Evolutionary conservation across 2,113 vertebrate species (phyloP), one percentile per base, ranked within the genome.

Genomic region (Rafetus swinhoei): DNA sequence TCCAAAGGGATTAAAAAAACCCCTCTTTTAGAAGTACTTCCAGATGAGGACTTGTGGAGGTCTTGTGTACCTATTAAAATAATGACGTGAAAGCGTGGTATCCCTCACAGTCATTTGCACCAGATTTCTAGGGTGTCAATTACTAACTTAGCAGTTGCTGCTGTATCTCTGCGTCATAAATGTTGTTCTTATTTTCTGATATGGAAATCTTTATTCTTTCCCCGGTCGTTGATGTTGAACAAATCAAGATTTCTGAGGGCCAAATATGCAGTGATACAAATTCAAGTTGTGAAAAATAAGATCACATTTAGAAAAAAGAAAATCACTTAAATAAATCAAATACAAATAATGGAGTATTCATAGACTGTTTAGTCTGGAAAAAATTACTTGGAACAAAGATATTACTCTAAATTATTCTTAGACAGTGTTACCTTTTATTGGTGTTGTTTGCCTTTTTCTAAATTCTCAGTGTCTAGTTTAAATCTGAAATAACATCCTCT

Each of bases 61-160:
- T 82, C 86, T 91, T 62, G 45, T 74, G 86, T 95, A 93, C 53
- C 72, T 90, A 94, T 94, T 88, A 95, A 93, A 82, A 56, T 92
- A 93, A 97, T 57, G 92, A 92, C 0, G 0, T 12, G 84, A 29
- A 87, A 81, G 81, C 84, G 80, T 24, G 0, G 2, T 69, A 90
- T 81, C 89, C 82, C 90, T 90, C 81, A 69, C 35, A 62, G 45
- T 19, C 45, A 74, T 86, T 77, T 90, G 29, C 79, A 54, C 76
- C 52, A 53, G 85, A 39, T 22, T 32, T 27, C 1, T 18, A 57
- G 35, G 69, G 11, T 12, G 82, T 77, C 79, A 83, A 94, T 89
- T 90, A 96, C 97, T 3, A 84, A 96, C 90, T 32, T 0, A 27
- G 92, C 90, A 93, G 85, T 59, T 79, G 87, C 4, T 62, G 19